Conservation (phyloP, 2,888 invertebrate genomes). For the Pyrocoelia pectoralis region DNA sequence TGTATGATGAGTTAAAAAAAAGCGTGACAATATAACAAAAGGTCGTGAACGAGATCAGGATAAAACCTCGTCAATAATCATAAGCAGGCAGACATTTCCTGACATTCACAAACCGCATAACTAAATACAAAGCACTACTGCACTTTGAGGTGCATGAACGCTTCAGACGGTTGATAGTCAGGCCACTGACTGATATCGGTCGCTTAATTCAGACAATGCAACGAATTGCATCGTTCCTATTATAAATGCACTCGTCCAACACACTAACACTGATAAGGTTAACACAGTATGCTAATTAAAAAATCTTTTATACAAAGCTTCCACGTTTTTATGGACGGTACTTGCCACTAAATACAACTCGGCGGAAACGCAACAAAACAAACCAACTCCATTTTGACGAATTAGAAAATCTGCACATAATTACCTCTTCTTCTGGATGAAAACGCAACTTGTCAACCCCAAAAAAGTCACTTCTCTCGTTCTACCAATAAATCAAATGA, state of each 20-base stretch:
- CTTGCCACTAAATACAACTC: too few relatives aligned
- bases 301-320: neutral
- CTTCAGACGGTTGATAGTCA: constrained; percentile 36
- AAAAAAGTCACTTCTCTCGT: constrained; percentile 25
- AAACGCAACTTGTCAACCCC: neutral
- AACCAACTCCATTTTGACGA: too few relatives aligned
- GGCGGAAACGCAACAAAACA: too few relatives aligned
- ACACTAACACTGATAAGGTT: constrained; percentile 22
- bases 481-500: constrained; percentile 39
- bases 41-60: constrained; percentile 37
- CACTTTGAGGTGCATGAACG: constrained; percentile 43
- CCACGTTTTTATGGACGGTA: too few relatives aligned
- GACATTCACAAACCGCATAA: constrained; percentile 45
- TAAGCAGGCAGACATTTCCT: constrained; percentile 45
- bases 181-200: constrained; percentile 44
- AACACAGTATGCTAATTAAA: constrained; percentile 26
- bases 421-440: neutral
- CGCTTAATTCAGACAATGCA: constrained; percentile 40
- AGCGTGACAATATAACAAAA: constrained; percentile 27
- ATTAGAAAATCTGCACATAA: too few relatives aligned
- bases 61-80: constrained; percentile 42
- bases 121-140: constrained; percentile 41
- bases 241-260: constrained; percentile 22
- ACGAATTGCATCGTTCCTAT: constrained; percentile 22
- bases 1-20: constrained; percentile 17